A percentile compares a stretch with the other conserved stretches of the same genome.
Evolutionary conservation across 2,888 invertebrate species (phyloP).

Genomic region (Gastracanthus pulcherrimus): DNA sequence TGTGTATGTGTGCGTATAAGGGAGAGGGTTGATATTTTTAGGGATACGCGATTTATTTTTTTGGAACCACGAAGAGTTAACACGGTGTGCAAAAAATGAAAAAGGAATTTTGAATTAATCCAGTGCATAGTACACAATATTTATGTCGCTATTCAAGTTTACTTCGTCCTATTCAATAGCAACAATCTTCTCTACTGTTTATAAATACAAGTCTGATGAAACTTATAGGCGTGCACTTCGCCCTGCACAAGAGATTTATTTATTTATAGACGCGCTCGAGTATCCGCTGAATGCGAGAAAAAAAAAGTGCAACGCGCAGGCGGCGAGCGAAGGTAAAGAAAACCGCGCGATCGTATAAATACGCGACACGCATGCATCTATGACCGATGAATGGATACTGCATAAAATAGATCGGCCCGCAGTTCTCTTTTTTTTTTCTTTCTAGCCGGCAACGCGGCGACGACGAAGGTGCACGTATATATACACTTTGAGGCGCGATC

Average conservation of each 20-base stretch:
- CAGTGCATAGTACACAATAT: too few species aligned
- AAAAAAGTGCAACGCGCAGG: not conserved
- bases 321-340: conserved; percentile 5
- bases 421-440: not conserved
- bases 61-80: too few species aligned
- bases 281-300: not conserved
- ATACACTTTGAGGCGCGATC: not conserved
- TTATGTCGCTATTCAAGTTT: not conserved
- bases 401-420: conserved; percentile 36
- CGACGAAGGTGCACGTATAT: not conserved
- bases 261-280: conserved; percentile 39
- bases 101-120: too few species aligned
- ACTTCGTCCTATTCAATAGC: not conserved
- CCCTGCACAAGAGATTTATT: not conserved
- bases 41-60: too few species aligned
- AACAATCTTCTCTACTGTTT: not conserved
- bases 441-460: not conserved
- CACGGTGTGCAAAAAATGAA: too few species aligned
- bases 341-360: conserved; percentile 29
- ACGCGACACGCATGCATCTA: conserved; percentile 40
- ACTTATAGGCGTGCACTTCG: conserved; percentile 8
- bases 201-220: conserved; percentile 14
- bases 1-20: too few species aligned
- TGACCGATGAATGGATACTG: conserved; percentile 41
- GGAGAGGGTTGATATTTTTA: not conserved